These are phyloP conservation scores for Anhinga rufa DNA, from an alignment of 2,113 vertebrate genomes.

Conservation along the genomic window DNA sequence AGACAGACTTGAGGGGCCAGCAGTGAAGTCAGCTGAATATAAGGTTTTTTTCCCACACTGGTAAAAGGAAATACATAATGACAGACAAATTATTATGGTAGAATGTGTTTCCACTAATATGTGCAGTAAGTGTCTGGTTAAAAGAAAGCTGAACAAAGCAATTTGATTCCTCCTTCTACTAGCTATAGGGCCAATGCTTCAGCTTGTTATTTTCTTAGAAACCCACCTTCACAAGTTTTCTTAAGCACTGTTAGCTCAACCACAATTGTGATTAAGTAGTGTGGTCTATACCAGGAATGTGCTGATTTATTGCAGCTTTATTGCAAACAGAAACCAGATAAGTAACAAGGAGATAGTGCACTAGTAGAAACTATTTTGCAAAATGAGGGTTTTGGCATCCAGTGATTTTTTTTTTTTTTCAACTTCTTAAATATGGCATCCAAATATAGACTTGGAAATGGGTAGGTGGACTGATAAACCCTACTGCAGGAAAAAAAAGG, in stretches of 20 bases:
- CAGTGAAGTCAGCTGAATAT: not conserved
- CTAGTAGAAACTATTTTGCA: not conserved
- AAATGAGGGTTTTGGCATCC: not conserved
- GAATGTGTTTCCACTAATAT: not conserved
- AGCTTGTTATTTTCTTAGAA: not conserved
- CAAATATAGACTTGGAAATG: not conserved
- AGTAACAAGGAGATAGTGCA: not conserved
- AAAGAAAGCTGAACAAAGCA: not conserved
- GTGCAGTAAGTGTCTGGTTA: not conserved
- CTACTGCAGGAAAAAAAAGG: not conserved
- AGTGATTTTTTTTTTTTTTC: not conserved
- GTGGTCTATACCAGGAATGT: not conserved
- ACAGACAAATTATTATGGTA: not conserved
- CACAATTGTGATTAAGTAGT: not conserved
- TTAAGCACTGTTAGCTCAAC: not conserved
- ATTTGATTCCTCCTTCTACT: not conserved
- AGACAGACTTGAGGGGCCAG: not conserved
- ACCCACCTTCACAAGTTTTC: not conserved
- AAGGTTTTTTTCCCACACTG: not conserved
- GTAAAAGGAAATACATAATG: not conserved
- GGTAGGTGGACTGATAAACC: not conserved
- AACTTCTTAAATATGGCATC: not conserved
- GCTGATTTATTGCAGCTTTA: not conserved
- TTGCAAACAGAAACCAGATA: not conserved
- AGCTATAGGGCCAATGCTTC: not conserved